Evolutionary conservation across 2,797 vertebrate genomes (phyloP), one percentile per base, ranked within the genome.

Genomic region (Triplophysa bombifrons): DNA sequence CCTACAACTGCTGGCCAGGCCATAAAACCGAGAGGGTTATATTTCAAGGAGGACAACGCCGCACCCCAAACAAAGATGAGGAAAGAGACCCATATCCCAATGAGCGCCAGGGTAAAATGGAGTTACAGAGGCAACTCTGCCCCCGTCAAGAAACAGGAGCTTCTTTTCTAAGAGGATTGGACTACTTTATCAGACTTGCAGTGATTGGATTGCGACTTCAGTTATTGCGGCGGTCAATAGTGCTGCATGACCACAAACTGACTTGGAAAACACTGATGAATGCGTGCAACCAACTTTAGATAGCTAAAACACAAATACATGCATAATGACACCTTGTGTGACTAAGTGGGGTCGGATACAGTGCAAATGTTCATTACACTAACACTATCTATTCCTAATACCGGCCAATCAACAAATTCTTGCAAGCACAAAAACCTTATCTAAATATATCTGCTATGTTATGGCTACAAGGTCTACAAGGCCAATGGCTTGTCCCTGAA

Each of bases 91-190:
- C 90, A 93, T 87, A 89, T 92, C 88, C 90, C 88, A 89, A 88
- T 64, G 84, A 78, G 84, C 13, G 38, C 76, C 72, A 22, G 56
- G 80, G 80, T 80, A 73, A 86, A 88, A 88, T 81, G 70, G 85
- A 90, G 85, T 88, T 82, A 61, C 81, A 78, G 63, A 34, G 87
- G 84, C 78, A 81, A 78, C 65, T 83, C 87, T 50, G 81, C 82
- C 83, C 5, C 88, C 87, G 74, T 87, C 87, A 90, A 88, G 89
- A 82, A 84, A 87, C 88, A 76, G 84, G 61, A 84, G 89, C 89
- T 90, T 83, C 80, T 82, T 30, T 80, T 88, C 84, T 91, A 92
- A 92, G 92, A 92, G 91, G 92, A 91, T 92, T 91, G 88, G 79
- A 86, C 83, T 85, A 80, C 88, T 86, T 87, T 80, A 58, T 85